A percentile compares a stretch with the other conserved stretches of the same genome.
Conservation (phyloP, 2,888 invertebrate species). For the Lasioglossum marginatum region DNA sequence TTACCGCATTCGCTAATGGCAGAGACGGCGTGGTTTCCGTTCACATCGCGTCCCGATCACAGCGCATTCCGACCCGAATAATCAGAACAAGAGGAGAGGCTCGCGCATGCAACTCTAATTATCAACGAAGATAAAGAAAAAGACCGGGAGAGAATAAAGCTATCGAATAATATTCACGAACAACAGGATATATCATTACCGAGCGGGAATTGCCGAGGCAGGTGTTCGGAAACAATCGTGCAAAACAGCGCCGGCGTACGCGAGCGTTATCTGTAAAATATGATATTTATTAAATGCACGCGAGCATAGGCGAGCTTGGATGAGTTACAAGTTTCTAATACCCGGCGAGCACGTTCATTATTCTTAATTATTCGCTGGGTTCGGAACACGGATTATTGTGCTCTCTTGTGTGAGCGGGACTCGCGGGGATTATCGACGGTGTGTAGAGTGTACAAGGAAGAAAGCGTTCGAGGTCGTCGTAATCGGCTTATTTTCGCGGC, state of each 20-base stretch:
- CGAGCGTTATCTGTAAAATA: conserved; percentile 9
- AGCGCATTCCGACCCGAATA: background rate
- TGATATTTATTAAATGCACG: conserved; percentile 16
- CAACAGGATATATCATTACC: conserved; percentile 15
- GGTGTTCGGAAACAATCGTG: conserved; percentile 3
- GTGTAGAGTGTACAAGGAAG: background rate
- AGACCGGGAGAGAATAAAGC: background rate
- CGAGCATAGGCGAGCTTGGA: background rate
- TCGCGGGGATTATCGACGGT: background rate
- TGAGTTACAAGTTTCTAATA: conserved; percentile 7
- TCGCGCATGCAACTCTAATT: conserved; percentile 4
- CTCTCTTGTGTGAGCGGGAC: background rate
- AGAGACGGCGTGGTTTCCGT: background rate
- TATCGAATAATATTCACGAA: conserved; percentile 12
- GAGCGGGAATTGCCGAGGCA: background rate
- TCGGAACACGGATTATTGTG: background rate
- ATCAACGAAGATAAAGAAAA: background rate
- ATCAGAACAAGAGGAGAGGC: background rate
- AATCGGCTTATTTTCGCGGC: conserved; percentile 41
- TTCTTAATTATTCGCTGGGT: conserved; percentile 4
- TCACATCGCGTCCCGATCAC: conserved; percentile 8
- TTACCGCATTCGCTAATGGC: conserved; percentile 12
- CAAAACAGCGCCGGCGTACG: background rate
- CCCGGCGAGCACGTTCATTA: background rate
- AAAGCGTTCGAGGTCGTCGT: conserved; percentile 6